Percentiles rank a stretch among this genome's conserved stretches.
These are phyloP conservation scores for Microtus oregoni DNA, from an alignment of 2,113 vertebrate species.

Conservation along the genomic window DNA sequence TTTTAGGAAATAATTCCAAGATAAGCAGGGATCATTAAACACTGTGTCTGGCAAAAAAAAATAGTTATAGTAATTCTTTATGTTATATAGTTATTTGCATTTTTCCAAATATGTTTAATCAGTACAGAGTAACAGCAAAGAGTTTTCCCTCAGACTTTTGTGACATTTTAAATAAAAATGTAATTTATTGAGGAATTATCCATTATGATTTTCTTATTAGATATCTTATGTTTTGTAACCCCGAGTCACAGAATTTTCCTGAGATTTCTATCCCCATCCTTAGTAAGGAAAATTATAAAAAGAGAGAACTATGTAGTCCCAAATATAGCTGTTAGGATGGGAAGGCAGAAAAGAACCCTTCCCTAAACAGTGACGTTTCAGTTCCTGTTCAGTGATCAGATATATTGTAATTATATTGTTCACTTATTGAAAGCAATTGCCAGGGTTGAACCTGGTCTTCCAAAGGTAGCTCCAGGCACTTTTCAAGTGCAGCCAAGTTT, in stretches of 20 bases:
- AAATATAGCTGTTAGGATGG: not conserved
- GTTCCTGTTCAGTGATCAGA: not conserved
- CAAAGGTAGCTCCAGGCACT: not conserved
- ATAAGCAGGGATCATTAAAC: not conserved
- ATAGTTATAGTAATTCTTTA: not conserved
- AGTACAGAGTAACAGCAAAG: not conserved
- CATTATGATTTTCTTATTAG: not conserved
- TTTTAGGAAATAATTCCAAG: not conserved
- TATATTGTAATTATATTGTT: not conserved
- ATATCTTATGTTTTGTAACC: slow-evolving; percentile 32
- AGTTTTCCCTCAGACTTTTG: not conserved
- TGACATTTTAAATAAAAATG: slow-evolving; percentile 31
- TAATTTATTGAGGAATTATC: slow-evolving; percentile 6
- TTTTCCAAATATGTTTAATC: slow-evolving; percentile 18
- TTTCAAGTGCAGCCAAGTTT: not conserved
- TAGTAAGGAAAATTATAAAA: not conserved
- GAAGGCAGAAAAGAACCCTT: not conserved
- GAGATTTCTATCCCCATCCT: not conserved
- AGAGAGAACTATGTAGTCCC: not conserved
- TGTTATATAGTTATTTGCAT: not conserved
- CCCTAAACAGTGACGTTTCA: not conserved
- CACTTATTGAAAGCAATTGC: slow-evolving; percentile 31
- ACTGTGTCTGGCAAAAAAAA: not conserved
- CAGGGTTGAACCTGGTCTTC: not conserved
- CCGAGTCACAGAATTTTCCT: not conserved